Conservation (phyloP, 1,140 invertebrate genomes). For the Diprion similis region DNA sequence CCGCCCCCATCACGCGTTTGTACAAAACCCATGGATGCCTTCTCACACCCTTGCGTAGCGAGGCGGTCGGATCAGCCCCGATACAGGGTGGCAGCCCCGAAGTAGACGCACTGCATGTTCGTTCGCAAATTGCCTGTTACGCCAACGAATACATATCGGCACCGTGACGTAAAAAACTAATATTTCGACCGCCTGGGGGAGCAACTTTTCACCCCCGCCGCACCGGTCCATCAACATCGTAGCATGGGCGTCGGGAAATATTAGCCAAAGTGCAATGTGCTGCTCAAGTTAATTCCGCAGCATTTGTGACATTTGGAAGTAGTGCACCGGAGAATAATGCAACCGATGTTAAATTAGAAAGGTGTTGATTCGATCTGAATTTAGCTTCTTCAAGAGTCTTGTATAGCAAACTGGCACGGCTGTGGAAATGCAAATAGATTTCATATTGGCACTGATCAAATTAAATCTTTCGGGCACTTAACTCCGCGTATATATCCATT, state of each 20-base stretch:
- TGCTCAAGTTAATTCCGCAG: background rate
- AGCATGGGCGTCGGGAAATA: constrained; percentile 2
- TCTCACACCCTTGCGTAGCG: background rate
- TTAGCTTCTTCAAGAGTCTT: too few relatives aligned
- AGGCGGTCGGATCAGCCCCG: background rate
- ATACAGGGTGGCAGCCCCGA: background rate
- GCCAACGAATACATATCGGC: constrained; percentile 2
- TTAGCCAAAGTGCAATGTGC: constrained; percentile 13
- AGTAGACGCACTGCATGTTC: background rate
- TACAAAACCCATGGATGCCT: background rate
- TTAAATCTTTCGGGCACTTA: too few relatives aligned
- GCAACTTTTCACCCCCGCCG: constrained; percentile 5
- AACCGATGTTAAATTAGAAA: too few relatives aligned
- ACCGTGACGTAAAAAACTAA: constrained; percentile 11
- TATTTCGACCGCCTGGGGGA: constrained; percentile 7
- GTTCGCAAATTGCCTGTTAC: constrained; percentile 5
- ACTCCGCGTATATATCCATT: too few relatives aligned
- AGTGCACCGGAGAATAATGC: too few relatives aligned
- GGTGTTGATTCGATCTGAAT: too few relatives aligned
- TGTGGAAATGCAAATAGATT: too few relatives aligned
- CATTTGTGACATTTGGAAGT: too few relatives aligned
- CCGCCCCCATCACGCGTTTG: background rate
- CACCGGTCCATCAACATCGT: background rate
- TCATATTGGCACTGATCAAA: too few relatives aligned
- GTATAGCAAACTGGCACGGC: too few relatives aligned